Evolutionary conservation across 2,797 vertebrate genomes (phyloP).

Genomic region (Hydrocynus forskahlii): DNA sequence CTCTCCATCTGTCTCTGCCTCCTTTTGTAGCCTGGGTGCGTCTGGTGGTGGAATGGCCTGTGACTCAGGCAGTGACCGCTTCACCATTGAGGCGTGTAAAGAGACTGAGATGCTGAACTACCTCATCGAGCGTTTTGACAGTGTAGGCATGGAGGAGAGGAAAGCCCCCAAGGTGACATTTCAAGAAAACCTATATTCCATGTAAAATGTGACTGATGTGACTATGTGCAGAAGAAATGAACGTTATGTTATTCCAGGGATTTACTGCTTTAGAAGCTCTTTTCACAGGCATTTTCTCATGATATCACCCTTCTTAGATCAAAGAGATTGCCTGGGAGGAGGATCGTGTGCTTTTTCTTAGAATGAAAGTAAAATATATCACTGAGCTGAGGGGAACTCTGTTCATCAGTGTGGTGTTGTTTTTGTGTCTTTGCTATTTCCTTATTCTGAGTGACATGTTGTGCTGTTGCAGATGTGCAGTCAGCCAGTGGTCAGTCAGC

Average conservation of each 20-base stretch:
- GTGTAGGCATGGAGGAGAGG: constrained; percentile 98
- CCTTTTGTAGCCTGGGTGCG: constrained; percentile 83
- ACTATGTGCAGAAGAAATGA: neutral
- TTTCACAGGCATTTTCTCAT: neutral
- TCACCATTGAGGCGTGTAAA: constrained; percentile 96
- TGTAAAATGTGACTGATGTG: neutral
- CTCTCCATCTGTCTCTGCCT: constrained; percentile 44
- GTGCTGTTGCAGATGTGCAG: constrained; percentile 88
- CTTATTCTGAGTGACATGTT: constrained; percentile 34
- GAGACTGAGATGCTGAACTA: constrained; percentile 99
- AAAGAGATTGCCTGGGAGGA: constrained; percentile 6
- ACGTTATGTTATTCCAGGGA: neutral
- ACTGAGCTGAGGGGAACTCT: constrained; percentile 3
- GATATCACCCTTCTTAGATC: neutral
- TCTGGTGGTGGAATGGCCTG: constrained; percentile 85
- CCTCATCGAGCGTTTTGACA: constrained; percentile 99
- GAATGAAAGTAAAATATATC: constrained; percentile 36
- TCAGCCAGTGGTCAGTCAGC: constrained; percentile 95
- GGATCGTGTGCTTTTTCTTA: neutral
- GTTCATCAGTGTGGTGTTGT: neutral
- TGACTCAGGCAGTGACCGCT: constrained; percentile 91
- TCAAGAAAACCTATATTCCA: neutral
- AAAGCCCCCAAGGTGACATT: constrained; percentile 92
- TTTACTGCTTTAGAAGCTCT: neutral
- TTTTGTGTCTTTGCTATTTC: constrained; percentile 7